phyloP scores from a whole-genome alignment of 2,113 vertebrate genomes.

The Pachycephala philippinensis region DNA sequence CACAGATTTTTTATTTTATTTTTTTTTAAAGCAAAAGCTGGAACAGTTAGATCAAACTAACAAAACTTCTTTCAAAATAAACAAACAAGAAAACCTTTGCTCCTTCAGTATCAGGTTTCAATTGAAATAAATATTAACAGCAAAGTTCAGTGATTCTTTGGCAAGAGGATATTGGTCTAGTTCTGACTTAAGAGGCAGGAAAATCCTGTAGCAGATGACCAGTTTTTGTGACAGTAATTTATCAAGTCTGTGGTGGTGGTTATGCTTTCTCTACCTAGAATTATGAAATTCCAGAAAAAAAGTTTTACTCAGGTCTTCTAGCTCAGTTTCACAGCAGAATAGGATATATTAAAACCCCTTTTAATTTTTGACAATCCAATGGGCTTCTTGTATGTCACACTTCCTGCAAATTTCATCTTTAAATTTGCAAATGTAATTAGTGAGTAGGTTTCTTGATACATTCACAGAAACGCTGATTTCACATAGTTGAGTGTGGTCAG shows the following conservation, averaged over 20 bases:
- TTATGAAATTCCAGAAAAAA: background rate
- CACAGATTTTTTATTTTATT: background rate
- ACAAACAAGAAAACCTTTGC: slow-evolving; percentile 16
- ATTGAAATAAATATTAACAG: background rate
- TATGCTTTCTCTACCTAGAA: background rate
- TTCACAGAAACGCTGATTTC: slow-evolving; percentile 48
- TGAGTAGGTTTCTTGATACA: slow-evolving; percentile 45
- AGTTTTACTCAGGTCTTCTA: background rate
- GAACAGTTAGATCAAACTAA: background rate
- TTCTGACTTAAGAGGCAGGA: background rate
- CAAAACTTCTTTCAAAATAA: slow-evolving; percentile 12
- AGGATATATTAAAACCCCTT: background rate
- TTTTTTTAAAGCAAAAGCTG: background rate
- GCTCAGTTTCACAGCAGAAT: background rate
- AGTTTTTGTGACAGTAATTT: background rate
- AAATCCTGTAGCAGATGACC: background rate
- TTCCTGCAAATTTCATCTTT: slow-evolving; percentile 41
- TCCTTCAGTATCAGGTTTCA: background rate
- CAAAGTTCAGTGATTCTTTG: background rate
- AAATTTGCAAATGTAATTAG: slow-evolving; percentile 38
- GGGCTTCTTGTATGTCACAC: background rate
- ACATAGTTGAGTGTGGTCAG: slow-evolving; percentile 50
- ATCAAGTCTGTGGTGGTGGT: background rate
- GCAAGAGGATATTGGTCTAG: background rate
- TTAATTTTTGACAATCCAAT: background rate